Conservation (phyloP, 2,797 vertebrate genomes). For the Knipowitschia caucasica region DNA sequence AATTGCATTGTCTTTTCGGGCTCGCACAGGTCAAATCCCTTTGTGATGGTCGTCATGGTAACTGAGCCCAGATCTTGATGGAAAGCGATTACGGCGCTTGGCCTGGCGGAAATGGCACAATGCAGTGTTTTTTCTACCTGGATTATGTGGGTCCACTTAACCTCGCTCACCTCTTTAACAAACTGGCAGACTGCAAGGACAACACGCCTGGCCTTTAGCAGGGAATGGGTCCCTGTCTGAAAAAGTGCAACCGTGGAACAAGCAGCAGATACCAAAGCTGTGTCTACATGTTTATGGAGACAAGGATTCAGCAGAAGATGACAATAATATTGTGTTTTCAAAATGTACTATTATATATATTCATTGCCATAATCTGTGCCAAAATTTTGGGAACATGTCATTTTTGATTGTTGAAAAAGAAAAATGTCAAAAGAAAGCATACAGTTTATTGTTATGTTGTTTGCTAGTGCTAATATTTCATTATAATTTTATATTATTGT, state of each 20-base stretch:
- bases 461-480: too few species aligned
- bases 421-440: too few species aligned
- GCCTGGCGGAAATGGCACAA: conserved; percentile 52
- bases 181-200: conserved; percentile 31
- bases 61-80: conserved; percentile 54
- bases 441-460: too few species aligned
- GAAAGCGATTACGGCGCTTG: conserved; percentile 56
- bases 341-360: too few species aligned
- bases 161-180: conserved; percentile 50
- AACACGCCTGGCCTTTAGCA: conserved; percentile 41
- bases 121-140: conserved; percentile 39
- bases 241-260: conserved; percentile 33
- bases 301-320: not conserved
- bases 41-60: conserved; percentile 66
- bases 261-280: conserved; percentile 18
- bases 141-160: conserved; percentile 57
- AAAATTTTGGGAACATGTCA: too few species aligned
- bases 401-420: too few species aligned
- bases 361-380: too few species aligned
- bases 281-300: not conserved
- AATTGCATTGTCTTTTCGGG: conserved; percentile 44
- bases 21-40: conserved; percentile 56
- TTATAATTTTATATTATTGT: too few species aligned
- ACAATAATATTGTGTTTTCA: too few species aligned
- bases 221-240: conserved; percentile 26